A percentile compares a stretch with the other conserved stretches of the same genome.
Evolutionary conservation across 2,888 invertebrate species (phyloP).

Genomic region (Liodrosophila aerea): DNA sequence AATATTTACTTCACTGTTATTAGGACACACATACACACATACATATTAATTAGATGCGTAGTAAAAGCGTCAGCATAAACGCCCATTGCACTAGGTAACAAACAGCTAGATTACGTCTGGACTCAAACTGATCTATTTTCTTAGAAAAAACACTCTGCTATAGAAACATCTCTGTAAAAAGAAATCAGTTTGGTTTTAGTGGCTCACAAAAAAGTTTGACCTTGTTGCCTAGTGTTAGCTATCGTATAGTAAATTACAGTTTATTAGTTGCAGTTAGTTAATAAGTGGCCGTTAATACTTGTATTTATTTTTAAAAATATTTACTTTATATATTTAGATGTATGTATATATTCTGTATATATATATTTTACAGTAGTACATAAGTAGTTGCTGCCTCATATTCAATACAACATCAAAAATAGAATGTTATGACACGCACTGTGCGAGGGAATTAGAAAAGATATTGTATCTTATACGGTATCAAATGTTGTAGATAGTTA

Average conservation of each 20-base stretch:
- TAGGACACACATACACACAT: conserved; percentile 12
- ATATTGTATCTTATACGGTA: neutral
- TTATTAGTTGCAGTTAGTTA: conserved; percentile 2
- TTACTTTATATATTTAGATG: conserved; percentile 24
- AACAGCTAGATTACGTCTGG: no score
- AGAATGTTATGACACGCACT: conserved; percentile 16
- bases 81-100: no score
- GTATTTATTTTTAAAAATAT: conserved; percentile 4
- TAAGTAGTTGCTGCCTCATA: conserved; percentile 8
- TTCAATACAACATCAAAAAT: conserved; percentile 41
- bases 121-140: no score
- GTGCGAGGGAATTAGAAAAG: conserved; percentile 10
- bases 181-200: no score
- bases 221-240: no score
- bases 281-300: conserved; percentile 13
- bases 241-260: no score
- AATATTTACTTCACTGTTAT: neutral
- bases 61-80: no score
- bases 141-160: no score
- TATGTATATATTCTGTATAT: neutral
- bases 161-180: no score
- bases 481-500: conserved; percentile 2
- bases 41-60: conserved; percentile 9
- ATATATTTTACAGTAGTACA: neutral
- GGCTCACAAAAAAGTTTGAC: no score